phyloP scores from a whole-genome alignment of 2,888 invertebrate genomes.

The Argyresthia albistria region DNA sequence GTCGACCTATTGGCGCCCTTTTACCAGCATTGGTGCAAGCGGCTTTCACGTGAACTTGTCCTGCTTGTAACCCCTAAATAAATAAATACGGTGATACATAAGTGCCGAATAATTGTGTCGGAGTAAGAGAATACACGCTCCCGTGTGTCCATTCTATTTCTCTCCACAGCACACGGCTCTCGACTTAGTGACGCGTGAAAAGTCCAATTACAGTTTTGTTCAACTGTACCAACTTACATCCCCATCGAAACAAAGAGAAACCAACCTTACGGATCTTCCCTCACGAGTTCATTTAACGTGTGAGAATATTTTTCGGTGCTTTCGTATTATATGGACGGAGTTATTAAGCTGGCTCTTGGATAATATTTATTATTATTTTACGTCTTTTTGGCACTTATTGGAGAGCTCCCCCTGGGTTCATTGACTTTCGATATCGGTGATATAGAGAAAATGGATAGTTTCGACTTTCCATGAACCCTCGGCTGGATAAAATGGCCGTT shows the following conservation, averaged over 20 bases:
- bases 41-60: no score
- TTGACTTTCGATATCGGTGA: not conserved
- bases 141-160: conserved; percentile 7
- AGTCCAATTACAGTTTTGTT: conserved; percentile 33
- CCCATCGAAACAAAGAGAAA: conserved; percentile 7
- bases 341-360: conserved; percentile 1
- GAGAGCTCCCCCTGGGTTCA: not conserved
- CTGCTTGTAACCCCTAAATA: no score
- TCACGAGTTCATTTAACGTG: not conserved
- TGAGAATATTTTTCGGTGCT: no score
- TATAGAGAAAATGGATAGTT: not conserved
- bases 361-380: conserved; percentile 3
- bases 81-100: not conserved
- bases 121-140: not conserved
- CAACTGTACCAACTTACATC: conserved; percentile 15
- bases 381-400: not conserved
- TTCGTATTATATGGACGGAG: not conserved
- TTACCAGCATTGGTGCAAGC: no score
- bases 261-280: conserved; percentile 14
- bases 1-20: no score
- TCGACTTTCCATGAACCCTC: not conserved
- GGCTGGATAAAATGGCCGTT: no score
- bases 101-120: not conserved
- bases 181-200: conserved; percentile 28
- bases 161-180: not conserved